Evolutionary conservation across 2,797 vertebrate species (phyloP).

Genomic region (Clarias pachynema): DNA sequence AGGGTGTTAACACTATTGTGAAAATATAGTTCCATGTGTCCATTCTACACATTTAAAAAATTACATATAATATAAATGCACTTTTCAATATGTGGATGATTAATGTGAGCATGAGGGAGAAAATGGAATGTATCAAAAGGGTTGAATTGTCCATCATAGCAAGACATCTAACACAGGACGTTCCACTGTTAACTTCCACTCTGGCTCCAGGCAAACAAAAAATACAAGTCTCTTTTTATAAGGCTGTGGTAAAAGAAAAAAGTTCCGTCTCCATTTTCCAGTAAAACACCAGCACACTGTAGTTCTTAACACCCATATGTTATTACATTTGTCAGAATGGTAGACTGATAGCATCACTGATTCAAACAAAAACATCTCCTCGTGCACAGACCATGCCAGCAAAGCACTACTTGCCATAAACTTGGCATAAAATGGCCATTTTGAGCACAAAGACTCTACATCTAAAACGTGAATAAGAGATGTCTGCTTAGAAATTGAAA

Average conservation of each 20-base stretch:
- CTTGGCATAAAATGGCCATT: conserved; percentile 52
- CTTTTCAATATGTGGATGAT: neutral
- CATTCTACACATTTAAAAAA: neutral
- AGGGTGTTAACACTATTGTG: neutral
- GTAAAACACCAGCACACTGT: conserved; percentile 50
- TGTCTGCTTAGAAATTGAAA: conserved; percentile 16
- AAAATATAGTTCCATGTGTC: neutral
- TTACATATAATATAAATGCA: neutral
- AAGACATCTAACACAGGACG: conserved; percentile 65
- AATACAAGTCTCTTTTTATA: conserved; percentile 59
- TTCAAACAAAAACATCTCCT: conserved; percentile 52
- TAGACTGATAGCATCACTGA: conserved; percentile 61
- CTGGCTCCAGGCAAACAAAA: conserved; percentile 57
- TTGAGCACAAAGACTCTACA: conserved; percentile 38
- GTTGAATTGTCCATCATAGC: conserved; percentile 39
- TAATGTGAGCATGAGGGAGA: neutral
- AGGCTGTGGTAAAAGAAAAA: conserved; percentile 61
- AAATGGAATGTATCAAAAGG: conserved; percentile 5
- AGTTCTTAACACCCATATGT: conserved; percentile 61
- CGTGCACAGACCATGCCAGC: conserved; percentile 47
- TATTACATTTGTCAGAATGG: conserved; percentile 64
- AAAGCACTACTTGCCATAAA: conserved; percentile 19
- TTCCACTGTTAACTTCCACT: conserved; percentile 64
- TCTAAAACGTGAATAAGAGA: conserved; percentile 34
- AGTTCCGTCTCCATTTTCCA: conserved; percentile 55